phyloP scores from a whole-genome alignment of 2,113 vertebrate species.

The Odocoileus virginianus region DNA sequence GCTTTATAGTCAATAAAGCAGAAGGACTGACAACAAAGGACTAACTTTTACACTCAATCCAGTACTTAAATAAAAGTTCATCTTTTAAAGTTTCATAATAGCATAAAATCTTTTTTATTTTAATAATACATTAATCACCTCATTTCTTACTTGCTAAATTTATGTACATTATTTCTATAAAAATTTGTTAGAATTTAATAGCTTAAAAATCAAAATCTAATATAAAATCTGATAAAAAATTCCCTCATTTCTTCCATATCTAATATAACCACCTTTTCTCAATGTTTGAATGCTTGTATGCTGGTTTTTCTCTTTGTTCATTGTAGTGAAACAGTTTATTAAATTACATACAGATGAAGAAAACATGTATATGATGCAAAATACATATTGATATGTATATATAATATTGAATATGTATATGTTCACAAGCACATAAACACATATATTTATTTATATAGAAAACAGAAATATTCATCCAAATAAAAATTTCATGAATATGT shows the following conservation, averaged over 20 bases:
- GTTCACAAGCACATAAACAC: background rate
- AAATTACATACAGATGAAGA: background rate
- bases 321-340: background rate
- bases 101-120: background rate
- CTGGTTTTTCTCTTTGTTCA: background rate
- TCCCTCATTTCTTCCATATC: background rate
- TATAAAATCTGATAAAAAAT: background rate
- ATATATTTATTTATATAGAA: background rate
- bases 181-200: background rate
- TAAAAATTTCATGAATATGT: background rate
- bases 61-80: background rate
- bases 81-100: background rate
- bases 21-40: background rate
- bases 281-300: background rate
- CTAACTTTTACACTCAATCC: background rate
- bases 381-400: background rate
- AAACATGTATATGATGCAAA: background rate
- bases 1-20: background rate
- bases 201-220: background rate
- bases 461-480: background rate
- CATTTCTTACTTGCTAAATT: background rate
- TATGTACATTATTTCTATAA: background rate
- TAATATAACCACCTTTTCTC: background rate
- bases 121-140: background rate
- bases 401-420: background rate